Evolutionary conservation across 2,888 invertebrate genomes (phyloP).

Genomic region (Erannis defoliaria): DNA sequence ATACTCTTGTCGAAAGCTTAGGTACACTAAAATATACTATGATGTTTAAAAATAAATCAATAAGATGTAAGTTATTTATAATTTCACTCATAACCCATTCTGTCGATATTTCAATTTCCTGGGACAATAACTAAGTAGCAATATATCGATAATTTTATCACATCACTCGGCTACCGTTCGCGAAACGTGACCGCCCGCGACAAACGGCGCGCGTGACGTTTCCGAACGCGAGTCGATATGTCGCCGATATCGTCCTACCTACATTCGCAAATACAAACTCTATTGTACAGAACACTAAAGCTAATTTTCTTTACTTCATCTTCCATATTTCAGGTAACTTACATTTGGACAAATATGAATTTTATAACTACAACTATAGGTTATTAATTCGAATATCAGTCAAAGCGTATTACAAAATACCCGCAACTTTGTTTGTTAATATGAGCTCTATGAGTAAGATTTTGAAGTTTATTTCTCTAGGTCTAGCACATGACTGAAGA

Average conservation of each 20-base stretch:
- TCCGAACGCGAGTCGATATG: conserved; percentile 73
- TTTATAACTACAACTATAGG: conserved; percentile 8
- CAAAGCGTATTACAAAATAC: conserved; percentile 13
- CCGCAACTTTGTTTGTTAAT: conserved; percentile 16
- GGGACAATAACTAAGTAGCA: too few species aligned
- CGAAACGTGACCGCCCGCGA: conserved; percentile 79
- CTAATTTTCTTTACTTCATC: conserved; percentile 31
- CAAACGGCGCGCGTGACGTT: conserved; percentile 81
- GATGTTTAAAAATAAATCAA: too few species aligned
- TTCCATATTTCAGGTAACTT: conserved; percentile 38
- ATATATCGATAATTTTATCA: conserved; percentile 46
- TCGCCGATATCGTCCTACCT: conserved; percentile 60
- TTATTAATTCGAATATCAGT: conserved; percentile 6
- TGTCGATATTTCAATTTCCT: too few species aligned
- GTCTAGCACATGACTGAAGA: not conserved
- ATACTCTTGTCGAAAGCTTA: too few species aligned
- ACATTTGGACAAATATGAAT: conserved; percentile 13
- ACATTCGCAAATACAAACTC: conserved; percentile 50
- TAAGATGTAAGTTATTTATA: too few species aligned
- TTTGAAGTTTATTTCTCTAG: conserved; percentile 1
- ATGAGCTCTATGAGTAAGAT: conserved; percentile 4
- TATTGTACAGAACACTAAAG: conserved; percentile 38
- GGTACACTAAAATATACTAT: too few species aligned
- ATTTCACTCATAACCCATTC: too few species aligned
- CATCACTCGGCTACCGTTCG: conserved; percentile 75